Base-by-base conservation (phyloP, 1,140 invertebrate species). In the Euwallacea similis region DNA sequence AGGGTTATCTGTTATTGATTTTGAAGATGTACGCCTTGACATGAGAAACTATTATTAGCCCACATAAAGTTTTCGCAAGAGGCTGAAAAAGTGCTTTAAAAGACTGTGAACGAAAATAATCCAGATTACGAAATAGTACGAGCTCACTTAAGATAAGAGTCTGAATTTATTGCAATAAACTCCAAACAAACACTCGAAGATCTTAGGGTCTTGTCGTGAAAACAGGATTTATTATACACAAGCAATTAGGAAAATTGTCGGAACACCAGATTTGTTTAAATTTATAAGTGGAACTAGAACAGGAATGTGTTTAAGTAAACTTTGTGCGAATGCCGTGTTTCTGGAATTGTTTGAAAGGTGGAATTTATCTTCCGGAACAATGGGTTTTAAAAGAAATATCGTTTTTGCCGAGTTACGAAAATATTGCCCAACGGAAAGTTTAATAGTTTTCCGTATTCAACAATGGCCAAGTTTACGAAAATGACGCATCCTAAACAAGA, bases 271-370 rank as follows among this genome's bases (percentile, higher is more conserved):
- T 63, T 47, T 63, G 61, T 63, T 63, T 63, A 63, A 63, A 63
- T 63, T 63, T 63, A 63, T 46, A 63, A 63, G 61, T 63, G 61
- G 61, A 63, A 63, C 61, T 63, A 63, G 61, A 63, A 16, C 61
- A 63, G 7, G 61, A 47, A 63, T 46, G 9, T 42, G 44, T 46
- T 63, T 63, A 63, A 63, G 61, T 63, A 63, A 63, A 63, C 61
- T 63, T 44, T 21, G 44, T 44, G 33, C 21, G 42, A 42, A 42
- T 42, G 58, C 41, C 41, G 58, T 60, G 33, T 42, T 60, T 10
- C 33, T 42, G n/a, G 8, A 46, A 63, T 16, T 63, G 61, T 63
- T 63, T 63, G 61, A 63, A 63, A 63, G 43, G 42, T 63, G 43
- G 16, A 47, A 63, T 46, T 63, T 63, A 63, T 44, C 43, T 63